Conservation (phyloP, 2,113 vertebrate genomes). For the Typhlomys cinereus region DNA sequence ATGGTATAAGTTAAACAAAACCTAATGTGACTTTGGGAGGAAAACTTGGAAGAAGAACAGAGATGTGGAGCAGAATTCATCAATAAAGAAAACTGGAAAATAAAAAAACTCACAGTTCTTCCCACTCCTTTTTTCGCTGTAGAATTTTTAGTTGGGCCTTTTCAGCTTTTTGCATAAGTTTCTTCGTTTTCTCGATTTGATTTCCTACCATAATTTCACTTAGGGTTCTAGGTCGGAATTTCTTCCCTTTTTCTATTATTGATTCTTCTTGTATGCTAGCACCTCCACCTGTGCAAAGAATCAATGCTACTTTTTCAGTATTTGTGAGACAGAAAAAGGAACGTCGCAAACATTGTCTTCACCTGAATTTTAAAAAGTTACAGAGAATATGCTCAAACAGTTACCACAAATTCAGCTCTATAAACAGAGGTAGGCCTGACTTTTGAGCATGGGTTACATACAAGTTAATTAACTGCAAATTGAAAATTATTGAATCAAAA, state of each 20-base stretch:
- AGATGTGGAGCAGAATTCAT: too few species aligned
- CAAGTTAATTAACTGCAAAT: not conserved
- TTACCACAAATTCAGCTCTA: not conserved
- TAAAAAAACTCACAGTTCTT: conserved; percentile 94
- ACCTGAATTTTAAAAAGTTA: not conserved
- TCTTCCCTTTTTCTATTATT: conserved; percentile 57
- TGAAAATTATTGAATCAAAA: not conserved
- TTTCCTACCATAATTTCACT: conserved; percentile 81
- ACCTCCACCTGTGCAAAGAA: conserved; percentile 25
- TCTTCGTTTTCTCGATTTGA: conserved; percentile 87
- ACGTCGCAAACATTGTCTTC: conserved; percentile 43
- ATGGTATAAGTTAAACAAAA: too few species aligned
- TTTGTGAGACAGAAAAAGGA: conserved; percentile 38
- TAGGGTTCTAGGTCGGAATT: conserved; percentile 54
- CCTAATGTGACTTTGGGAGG: too few species aligned
- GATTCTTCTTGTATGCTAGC: conserved; percentile 13
- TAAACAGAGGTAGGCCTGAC: not conserved
- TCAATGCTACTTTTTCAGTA: not conserved
- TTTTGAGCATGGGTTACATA: not conserved
- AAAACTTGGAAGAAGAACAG: too few species aligned
- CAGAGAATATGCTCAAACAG: conserved; percentile 16
- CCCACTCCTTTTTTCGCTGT: conserved; percentile 92
- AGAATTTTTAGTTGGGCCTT: conserved; percentile 86
- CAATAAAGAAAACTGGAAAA: too few species aligned
- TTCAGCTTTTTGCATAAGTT: conserved; percentile 89